Evolutionary conservation across 2,797 vertebrate species (phyloP).

Genomic region (Mormyrus proboscirostris): DNA sequence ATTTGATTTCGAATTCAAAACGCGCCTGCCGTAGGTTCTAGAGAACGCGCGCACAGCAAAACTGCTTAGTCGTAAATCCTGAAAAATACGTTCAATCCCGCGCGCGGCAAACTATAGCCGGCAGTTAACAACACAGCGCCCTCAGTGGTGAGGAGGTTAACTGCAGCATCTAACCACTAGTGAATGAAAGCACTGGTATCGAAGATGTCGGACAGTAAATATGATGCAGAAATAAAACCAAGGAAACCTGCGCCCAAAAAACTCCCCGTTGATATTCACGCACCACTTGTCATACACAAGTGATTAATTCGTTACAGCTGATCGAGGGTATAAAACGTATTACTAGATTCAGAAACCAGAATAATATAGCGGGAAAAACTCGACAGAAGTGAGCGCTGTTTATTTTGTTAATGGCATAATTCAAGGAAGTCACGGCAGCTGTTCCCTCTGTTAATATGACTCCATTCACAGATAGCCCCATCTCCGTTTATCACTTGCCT

Average conservation of each 20-base stretch:
- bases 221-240: background rate
- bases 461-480: background rate
- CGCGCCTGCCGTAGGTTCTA: background rate
- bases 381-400: background rate
- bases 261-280: background rate
- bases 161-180: background rate
- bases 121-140: background rate
- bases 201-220: background rate
- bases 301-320: background rate
- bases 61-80: background rate
- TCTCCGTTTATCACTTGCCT: background rate
- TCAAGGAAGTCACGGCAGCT: background rate
- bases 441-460: background rate
- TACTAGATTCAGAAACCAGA: background rate
- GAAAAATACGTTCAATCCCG: background rate
- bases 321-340: background rate
- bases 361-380: background rate
- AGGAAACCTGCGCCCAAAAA: background rate
- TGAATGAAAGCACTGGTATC: background rate
- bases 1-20: slow-evolving; percentile 1
- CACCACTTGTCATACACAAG: background rate
- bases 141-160: background rate
- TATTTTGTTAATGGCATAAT: background rate
- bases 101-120: background rate
- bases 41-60: background rate